A percentile compares a stretch with the other conserved stretches of the same genome.
These are phyloP conservation scores for Eupsittula cactorum DNA, from an alignment of 2,113 vertebrate species.

Conservation along the genomic window DNA sequence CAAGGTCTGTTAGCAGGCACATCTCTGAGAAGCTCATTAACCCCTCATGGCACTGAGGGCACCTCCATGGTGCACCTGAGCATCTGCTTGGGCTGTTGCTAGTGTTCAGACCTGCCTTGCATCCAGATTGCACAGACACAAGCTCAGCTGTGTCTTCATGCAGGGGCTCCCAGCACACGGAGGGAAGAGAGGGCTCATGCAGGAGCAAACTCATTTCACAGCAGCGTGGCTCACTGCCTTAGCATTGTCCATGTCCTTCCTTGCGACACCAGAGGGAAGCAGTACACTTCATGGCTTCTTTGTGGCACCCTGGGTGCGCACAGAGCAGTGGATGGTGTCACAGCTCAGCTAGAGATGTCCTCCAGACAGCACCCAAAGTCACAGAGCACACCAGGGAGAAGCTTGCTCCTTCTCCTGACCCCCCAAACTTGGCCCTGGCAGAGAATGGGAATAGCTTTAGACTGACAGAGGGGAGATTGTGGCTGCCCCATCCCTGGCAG, in stretches of 20 bases:
- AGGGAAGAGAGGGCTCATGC: not conserved
- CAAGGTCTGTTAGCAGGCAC: not conserved
- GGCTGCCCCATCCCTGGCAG: not conserved
- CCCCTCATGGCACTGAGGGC: fast-evolving
- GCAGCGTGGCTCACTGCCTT: not conserved
- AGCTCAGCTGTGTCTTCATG: not conserved
- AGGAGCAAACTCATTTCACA: not conserved
- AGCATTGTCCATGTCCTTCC: not conserved
- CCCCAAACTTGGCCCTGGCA: not conserved
- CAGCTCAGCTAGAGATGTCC: not conserved
- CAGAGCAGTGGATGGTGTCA: not conserved
- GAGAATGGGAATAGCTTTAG: not conserved
- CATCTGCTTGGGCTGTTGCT: not conserved
- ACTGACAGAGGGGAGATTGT: not conserved
- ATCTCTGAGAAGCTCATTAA: not conserved
- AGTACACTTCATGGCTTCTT: not conserved
- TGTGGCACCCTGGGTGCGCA: no score
- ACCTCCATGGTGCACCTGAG: not conserved
- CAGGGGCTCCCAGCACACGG: not conserved
- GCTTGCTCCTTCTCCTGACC: not conserved
- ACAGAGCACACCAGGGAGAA: not conserved
- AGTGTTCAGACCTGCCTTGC: not conserved
- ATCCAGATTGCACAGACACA: no score
- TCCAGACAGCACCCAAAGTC: not conserved
- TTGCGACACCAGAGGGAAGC: not conserved